Evolutionary conservation across 2,113 vertebrate genomes (phyloP).

Genomic region (Lampris megalopsis): DNA sequence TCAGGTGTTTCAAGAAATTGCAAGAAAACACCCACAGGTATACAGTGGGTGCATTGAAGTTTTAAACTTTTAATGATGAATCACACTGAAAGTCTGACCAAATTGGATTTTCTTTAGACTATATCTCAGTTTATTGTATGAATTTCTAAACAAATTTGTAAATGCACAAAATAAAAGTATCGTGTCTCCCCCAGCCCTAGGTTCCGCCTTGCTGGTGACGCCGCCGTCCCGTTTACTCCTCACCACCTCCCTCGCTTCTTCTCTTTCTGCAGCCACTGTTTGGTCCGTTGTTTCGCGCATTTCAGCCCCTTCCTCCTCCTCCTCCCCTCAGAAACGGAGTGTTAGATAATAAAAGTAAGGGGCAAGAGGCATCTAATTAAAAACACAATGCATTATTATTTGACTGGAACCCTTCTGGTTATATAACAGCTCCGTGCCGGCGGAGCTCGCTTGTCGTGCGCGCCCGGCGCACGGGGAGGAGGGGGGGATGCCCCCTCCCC

Average conservation of each 20-base stretch:
- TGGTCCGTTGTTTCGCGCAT: slow-evolving; percentile 31
- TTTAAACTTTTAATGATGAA: too few relatives aligned
- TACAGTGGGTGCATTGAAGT: too few relatives aligned
- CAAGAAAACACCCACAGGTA: too few relatives aligned
- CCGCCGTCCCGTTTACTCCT: slow-evolving; percentile 59
- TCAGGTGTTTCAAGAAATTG: too few relatives aligned
- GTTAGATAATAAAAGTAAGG: slow-evolving; percentile 67
- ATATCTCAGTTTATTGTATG: too few relatives aligned
- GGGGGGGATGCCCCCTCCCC: slow-evolving; percentile 11
- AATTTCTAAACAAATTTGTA: too few relatives aligned
- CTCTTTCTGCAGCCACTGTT: slow-evolving; percentile 30
- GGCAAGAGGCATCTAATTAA: slow-evolving; percentile 78
- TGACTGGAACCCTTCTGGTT: slow-evolving; percentile 67
- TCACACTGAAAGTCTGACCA: too few relatives aligned
- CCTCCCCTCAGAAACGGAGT: slow-evolving; percentile 66
- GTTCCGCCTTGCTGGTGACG: slow-evolving; percentile 63
- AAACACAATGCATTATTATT: slow-evolving; percentile 77
- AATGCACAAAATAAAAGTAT: too few relatives aligned
- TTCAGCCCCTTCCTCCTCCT: slow-evolving; percentile 40
- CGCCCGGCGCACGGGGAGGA: too few relatives aligned
- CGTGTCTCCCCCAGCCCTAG: slow-evolving; percentile 54
- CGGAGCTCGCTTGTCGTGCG: slow-evolving; percentile 48
- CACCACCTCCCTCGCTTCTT: slow-evolving; percentile 8
- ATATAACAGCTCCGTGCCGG: slow-evolving; percentile 79
- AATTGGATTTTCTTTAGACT: too few relatives aligned